Evolutionary conservation across 92 coral and sea anemone genomes (phyloP).

Genomic region (Parazoanthus swiftii): DNA sequence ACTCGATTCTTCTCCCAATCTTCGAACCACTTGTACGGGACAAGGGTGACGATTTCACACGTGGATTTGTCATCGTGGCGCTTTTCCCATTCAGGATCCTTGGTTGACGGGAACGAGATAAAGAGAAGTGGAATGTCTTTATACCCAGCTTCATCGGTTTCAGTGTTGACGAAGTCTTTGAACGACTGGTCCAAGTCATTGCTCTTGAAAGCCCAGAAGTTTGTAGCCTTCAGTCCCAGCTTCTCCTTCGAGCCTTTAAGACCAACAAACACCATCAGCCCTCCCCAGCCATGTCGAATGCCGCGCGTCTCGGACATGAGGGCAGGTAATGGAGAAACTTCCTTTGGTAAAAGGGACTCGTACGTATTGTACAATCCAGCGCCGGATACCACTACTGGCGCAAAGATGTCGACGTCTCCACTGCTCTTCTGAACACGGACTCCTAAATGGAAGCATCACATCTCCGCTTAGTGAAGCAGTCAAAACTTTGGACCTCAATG

Average conservation of each 20-base stretch:
- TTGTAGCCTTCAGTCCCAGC: conserved; percentile 76
- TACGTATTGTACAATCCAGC: conserved; percentile 94
- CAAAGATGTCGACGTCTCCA: conserved; percentile 80
- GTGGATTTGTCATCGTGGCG: conserved; percentile 79
- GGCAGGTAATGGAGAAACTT: conserved; percentile 43
- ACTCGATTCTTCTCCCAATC: conserved; percentile 85
- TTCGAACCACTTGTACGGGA: conserved; percentile 91
- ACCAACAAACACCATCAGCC: conserved; percentile 84
- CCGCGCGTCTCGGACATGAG: conserved; percentile 58
- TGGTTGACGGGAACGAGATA: conserved; percentile 92
- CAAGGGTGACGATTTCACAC: conserved; percentile 74
- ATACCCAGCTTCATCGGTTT: conserved; percentile 70
- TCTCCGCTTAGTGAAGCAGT: no score
- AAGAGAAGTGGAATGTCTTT: conserved; percentile 84
- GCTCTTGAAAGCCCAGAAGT: conserved; percentile 83
- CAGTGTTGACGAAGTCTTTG: conserved; percentile 50
- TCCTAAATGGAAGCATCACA: conserved; percentile 52
- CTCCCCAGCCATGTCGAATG: conserved; percentile 84
- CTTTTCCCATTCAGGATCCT: conserved; percentile 95
- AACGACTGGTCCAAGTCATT: conserved; percentile 70
- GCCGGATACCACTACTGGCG: conserved; percentile 83
- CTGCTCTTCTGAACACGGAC: conserved; percentile 90
- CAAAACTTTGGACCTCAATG: no score
- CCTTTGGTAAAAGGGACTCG: conserved; percentile 62
- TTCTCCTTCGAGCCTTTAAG: conserved; percentile 84